These are phyloP conservation scores for Eretmocerus hayati DNA, from an alignment of 2,888 invertebrate species.

Conservation along the genomic window DNA sequence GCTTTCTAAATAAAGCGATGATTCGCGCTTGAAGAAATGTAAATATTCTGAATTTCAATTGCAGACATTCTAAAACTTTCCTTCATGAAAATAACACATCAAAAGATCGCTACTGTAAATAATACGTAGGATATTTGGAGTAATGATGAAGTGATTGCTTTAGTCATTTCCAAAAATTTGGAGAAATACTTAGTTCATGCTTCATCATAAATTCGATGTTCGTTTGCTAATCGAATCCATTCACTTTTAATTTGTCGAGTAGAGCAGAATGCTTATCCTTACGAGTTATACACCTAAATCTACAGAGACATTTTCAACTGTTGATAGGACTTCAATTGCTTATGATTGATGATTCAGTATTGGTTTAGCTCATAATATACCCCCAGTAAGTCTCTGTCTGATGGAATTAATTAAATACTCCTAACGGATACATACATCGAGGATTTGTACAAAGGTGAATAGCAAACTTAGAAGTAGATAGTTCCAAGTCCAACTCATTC, in stretches of 20 bases:
- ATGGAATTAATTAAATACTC: conserved; percentile 22
- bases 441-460: conserved; percentile 28
- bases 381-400: conserved; percentile 23
- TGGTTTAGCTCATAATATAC: too few species aligned
- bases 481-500: conserved; percentile 36
- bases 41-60: conserved; percentile 22
- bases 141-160: conserved; percentile 6
- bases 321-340: conserved; percentile 21
- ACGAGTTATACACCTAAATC: conserved; percentile 18
- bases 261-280: conserved; percentile 21
- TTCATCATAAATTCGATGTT: conserved; percentile 20
- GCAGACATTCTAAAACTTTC: conserved; percentile 13
- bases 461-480: conserved; percentile 41
- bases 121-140: conserved; percentile 7
- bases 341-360: conserved; percentile 20
- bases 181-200: conserved; percentile 20
- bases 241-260: conserved; percentile 22
- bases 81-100: conserved; percentile 20
- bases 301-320: too few species aligned
- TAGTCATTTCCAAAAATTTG: background rate
- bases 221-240: conserved; percentile 16
- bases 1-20: conserved; percentile 22
- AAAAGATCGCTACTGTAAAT: conserved; percentile 21
- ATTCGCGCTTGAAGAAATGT: conserved; percentile 16
- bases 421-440: conserved; percentile 24